phyloP scores from a whole-genome alignment of 2,888 invertebrate species.

The Cyclophora punctaria region DNA sequence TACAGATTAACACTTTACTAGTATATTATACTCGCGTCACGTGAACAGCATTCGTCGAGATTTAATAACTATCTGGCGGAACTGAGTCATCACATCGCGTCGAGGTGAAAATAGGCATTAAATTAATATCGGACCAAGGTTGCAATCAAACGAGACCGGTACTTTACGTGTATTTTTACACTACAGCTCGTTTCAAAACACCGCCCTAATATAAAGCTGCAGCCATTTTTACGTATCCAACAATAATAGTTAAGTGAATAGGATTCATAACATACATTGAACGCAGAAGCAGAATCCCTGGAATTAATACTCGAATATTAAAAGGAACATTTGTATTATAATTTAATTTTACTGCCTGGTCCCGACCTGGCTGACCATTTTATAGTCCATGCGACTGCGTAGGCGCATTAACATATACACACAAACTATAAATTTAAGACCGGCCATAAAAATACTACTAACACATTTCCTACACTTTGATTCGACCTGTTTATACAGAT shows the following conservation, averaged over 20 bases:
- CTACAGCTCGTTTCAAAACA: conserved; percentile 7
- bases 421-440: conserved; percentile 65
- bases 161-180: conserved; percentile 31
- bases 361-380: conserved; percentile 43
- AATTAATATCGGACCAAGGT: conserved; percentile 61
- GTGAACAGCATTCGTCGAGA: conserved; percentile 3
- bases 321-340: conserved; percentile 27
- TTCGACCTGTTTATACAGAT: conserved; percentile 69
- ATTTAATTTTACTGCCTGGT: conserved; percentile 42
- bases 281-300: too few species aligned
- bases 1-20: too few species aligned
- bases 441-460: conserved; percentile 68
- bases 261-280: not conserved
- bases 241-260: not conserved
- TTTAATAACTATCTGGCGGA: conserved; percentile 25
- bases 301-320: not conserved
- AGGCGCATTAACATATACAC: conserved; percentile 49
- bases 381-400: conserved; percentile 52
- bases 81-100: conserved; percentile 32
- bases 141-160: conserved; percentile 39
- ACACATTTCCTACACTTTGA: conserved; percentile 71
- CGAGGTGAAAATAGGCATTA: conserved; percentile 55
- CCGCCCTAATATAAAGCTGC: too few species aligned
- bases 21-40: too few species aligned
- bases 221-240: not conserved